These are phyloP conservation scores for Habropoda laboriosa DNA, from an alignment of 1,140 invertebrate species.

Conservation along the genomic window DNA sequence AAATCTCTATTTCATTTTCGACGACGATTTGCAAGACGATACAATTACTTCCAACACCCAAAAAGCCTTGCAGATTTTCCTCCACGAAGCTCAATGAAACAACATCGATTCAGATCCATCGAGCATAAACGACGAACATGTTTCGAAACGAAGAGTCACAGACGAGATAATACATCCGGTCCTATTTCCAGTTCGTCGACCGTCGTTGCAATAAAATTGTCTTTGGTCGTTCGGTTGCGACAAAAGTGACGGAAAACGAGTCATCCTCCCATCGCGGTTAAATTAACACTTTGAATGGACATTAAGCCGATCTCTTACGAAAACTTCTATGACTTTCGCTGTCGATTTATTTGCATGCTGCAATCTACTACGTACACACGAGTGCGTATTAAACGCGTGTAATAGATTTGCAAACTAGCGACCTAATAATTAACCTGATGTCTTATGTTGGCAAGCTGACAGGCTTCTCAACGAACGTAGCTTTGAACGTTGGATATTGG, in stretches of 20 bases:
- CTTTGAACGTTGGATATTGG: neutral
- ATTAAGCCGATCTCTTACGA: constrained; percentile 12
- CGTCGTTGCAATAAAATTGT: constrained; percentile 23
- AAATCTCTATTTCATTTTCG: no score
- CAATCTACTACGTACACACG: neutral
- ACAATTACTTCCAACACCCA: no score
- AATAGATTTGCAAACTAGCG: neutral
- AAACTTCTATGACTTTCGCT: constrained; percentile 17
- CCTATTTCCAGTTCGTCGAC: constrained; percentile 35
- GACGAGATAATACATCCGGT: constrained; percentile 26
- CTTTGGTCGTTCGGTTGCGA: neutral
- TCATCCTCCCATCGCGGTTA: constrained; percentile 27
- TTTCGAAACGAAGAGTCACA: constrained; percentile 29
- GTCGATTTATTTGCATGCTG: neutral
- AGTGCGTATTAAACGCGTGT: neutral
- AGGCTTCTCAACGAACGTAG: neutral
- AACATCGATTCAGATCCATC: neutral
- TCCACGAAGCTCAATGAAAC: neutral
- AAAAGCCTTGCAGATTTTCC: no score
- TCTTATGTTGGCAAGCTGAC: neutral
- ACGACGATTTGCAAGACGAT: no score
- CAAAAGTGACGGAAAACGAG: constrained; percentile 15
- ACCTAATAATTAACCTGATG: neutral
- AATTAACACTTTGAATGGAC: neutral
- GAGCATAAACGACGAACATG: neutral